These are phyloP conservation scores for Coracias cyanogaster DNA, from an alignment of 2,797 vertebrate genomes.

Conservation along the genomic window DNA sequence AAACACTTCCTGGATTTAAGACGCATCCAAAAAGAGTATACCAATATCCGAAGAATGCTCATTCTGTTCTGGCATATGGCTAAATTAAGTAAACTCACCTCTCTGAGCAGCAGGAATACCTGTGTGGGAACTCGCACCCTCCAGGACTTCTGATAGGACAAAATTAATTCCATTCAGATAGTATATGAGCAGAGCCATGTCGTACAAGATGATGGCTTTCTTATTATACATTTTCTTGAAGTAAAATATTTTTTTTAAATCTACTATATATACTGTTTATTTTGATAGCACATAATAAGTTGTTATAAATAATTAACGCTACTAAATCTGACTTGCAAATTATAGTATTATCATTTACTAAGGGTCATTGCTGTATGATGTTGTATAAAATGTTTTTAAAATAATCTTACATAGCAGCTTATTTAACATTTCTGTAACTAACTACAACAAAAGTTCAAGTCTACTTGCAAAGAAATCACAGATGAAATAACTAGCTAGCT, in stretches of 20 bases:
- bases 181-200: not conserved
- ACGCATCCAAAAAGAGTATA: conserved; percentile 56
- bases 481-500: not conserved
- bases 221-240: not conserved
- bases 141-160: conserved; percentile 85
- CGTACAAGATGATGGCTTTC: conserved; percentile 41
- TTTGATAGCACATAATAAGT: not conserved
- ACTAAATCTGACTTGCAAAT: not conserved
- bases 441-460: not conserved
- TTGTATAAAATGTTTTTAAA: not conserved
- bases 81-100: conserved; percentile 80
- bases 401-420: not conserved
- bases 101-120: conserved; percentile 85
- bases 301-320: not conserved
- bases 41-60: conserved; percentile 55
- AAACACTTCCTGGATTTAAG: conserved; percentile 59
- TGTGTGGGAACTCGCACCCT: conserved; percentile 82
- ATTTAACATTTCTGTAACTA: too few relatives aligned
- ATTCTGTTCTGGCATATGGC: conserved; percentile 61
- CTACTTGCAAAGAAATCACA: not conserved
- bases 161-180: conserved; percentile 45
- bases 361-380: not conserved
- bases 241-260: too few relatives aligned
- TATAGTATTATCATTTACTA: not conserved
- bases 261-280: not conserved